Conservation (phyloP, 2,797 vertebrate species). For the Sciurus vulgaris region DNA sequence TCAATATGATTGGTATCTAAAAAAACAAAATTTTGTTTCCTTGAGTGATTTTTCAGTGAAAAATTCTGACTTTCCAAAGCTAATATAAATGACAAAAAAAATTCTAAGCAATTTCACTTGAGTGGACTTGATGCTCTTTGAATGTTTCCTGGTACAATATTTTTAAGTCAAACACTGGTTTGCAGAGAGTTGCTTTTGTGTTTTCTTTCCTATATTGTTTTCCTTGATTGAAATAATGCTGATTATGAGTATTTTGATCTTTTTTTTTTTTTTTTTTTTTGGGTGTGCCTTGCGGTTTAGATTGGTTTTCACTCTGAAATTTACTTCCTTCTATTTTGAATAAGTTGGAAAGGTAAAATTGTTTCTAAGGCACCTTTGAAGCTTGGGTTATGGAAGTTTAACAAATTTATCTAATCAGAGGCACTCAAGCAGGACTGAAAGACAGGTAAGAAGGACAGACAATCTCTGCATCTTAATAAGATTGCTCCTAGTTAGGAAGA, state of each 20-base stretch:
- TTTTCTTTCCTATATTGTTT: background rate
- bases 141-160: background rate
- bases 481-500: background rate
- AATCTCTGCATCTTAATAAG: background rate
- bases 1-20: background rate
- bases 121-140: conserved; percentile 11
- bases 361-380: background rate
- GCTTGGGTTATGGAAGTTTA: background rate
- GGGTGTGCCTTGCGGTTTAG: background rate
- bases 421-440: background rate
- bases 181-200: background rate
- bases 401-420: background rate
- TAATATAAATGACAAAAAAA: background rate
- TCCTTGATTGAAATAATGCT: conserved; percentile 23
- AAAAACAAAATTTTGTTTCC: conserved; percentile 8
- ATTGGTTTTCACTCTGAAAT: background rate
- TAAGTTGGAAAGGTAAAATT: background rate
- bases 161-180: conserved; percentile 20
- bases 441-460: background rate
- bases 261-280: background rate
- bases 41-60: background rate
- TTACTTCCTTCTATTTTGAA: background rate
- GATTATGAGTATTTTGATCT: background rate
- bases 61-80: background rate
- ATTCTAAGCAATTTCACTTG: background rate